Evolutionary conservation across 2,113 vertebrate genomes (phyloP).

Genomic region (Phoxinus phoxinus): DNA sequence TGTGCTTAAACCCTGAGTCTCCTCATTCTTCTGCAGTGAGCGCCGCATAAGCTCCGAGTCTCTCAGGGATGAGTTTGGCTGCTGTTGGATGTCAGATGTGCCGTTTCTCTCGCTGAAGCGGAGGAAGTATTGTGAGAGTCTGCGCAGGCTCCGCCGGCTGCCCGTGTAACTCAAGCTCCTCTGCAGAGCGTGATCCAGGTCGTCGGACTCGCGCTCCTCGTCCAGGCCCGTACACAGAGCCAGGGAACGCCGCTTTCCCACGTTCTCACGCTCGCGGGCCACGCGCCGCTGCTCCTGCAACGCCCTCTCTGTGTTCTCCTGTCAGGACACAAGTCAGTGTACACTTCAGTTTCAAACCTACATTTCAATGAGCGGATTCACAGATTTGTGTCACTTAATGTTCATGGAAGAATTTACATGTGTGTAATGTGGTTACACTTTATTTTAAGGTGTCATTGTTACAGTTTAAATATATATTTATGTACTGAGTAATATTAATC

Average conservation of each 20-base stretch:
- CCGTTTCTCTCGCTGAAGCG: constrained; percentile 23
- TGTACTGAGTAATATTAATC: too few species aligned
- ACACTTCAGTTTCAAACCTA: neutral
- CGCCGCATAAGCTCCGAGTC: neutral
- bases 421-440: too few species aligned
- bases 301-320: constrained; percentile 81
- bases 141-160: constrained; percentile 75
- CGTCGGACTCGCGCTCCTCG: constrained; percentile 58
- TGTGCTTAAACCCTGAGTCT: neutral
- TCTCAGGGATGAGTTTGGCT: neutral
- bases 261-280: constrained; percentile 72
- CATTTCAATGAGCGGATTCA: neutral
- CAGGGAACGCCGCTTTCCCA: constrained; percentile 77
- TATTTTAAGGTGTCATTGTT: too few species aligned
- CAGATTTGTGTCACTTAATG: neutral
- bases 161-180: constrained; percentile 73
- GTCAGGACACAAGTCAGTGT: neutral
- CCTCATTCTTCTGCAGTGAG: neutral
- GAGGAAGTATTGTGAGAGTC: constrained; percentile 59
- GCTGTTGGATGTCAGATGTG: neutral
- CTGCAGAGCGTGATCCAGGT: constrained; percentile 78
- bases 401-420: neutral
- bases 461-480: too few species aligned
- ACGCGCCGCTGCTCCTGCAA: constrained; percentile 76
- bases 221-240: constrained; percentile 72